Base-by-base conservation (phyloP, 2,113 vertebrate species). In the Hydrolagus affinis region DNA sequence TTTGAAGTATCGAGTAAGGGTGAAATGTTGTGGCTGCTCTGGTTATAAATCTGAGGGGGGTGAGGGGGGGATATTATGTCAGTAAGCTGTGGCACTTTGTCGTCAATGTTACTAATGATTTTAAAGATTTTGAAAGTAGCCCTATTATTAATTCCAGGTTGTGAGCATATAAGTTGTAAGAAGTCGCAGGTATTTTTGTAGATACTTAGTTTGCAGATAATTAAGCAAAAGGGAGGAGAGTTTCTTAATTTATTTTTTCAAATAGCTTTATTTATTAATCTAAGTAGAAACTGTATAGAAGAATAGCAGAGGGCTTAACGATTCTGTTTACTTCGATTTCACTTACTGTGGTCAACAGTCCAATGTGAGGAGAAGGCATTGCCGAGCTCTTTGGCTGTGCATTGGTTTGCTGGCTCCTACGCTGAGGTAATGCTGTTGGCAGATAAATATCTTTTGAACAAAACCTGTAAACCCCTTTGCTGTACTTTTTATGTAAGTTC, bases 211-310 rank as follows among this genome's bases (percentile, higher is more conserved):
- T 83, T 83, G 78, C 78, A 32, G 78, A 83, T 83, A 83, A 83
- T 83, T 83, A 28, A 83, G 78, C 78, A 83, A 83, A 83, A 83
- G 78, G 78, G 78, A 83, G 78, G 78, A 83, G 78, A 83, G 78
- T 83, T 83, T 83, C 78, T 83, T 83, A 83, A 83, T 83, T 83
- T 83, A 83, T 83, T 83, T 83, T 83, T 83, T 83, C 78, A 83
- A 30, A 83, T 68, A 83, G 78, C 78, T 83, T 83, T 66, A 83
- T 83, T 83, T 83, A 83, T 83, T 83, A 83, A 83, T 83, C 78
- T 83, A 83, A 83, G 78, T 83, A 83, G 78, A 83, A 68, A 66
- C 78, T 83, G 78, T 83, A 83, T 83, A 32, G 78, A 83, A 83
- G 78, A 83, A 83, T 83, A 68, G 78, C 78, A 83, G 62, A 83